Evolutionary conservation across 53 echinoderm and acorn worm species (phyloP), one percentile per base, ranked within the genome.

Genomic region (Antedon mediterranea): DNA sequence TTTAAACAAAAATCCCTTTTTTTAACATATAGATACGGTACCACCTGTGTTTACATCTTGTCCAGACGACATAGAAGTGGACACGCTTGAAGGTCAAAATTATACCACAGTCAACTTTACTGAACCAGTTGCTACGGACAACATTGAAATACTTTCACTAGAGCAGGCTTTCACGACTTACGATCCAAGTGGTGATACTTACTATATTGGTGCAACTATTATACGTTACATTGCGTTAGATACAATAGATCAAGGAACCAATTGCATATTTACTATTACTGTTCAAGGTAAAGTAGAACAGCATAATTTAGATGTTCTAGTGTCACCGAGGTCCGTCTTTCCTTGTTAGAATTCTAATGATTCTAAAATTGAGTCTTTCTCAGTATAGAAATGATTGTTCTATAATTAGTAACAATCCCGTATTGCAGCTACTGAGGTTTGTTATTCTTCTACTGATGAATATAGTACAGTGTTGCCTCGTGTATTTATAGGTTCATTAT

Each of bases 181-280:
- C 20, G 23, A 57, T 23, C 57, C 57, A 15, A 2, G 33, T 0
- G 74, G 34, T 0, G 74, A 73, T 30, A 34, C 20, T 3, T 81
- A 37, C 81, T 34, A 72, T 0, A 41, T 81, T 28, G 81, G 81
- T 33, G 31, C 28, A 32, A 73, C 81, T 5, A 27, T 34, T 28
- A 74, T 81, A 5, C 4, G 30, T 13, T 74, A 74, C 74, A 18
- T 32, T 7, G 34, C 31, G 15, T 31, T 30, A 27, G 74, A 73
- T 29, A 13, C 18, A 31, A 33, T 27, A 0, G 14, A n/a, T n/a
- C 26, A 29, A 28, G 37, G 28, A 23, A 74, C 42, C 11, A 28
- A 34, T 18, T 81, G 81, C 43, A 33, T 15, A 7, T 81, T 81
- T 37, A 13, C 0, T 26, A 34, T 81, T 27, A 73, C 42, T 27